Conservation (phyloP, 2,797 vertebrate genomes). For the Muscicapa striata region DNA sequence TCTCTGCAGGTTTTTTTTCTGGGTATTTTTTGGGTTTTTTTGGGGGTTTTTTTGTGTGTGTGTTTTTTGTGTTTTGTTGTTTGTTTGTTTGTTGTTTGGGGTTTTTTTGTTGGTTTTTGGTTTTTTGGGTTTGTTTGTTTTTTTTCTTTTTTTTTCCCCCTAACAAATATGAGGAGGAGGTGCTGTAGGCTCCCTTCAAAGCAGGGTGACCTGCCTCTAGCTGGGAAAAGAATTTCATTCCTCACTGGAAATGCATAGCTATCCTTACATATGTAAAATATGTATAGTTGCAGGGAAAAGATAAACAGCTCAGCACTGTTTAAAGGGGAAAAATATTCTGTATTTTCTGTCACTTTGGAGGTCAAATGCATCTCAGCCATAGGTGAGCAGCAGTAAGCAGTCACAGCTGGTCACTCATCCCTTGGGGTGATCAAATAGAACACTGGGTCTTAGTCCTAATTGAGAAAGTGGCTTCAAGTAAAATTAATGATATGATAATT, state of each 20-base stretch:
- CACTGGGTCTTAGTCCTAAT: not conserved
- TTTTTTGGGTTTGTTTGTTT: not conserved
- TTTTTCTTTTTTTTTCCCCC: not conserved
- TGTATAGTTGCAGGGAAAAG: not conserved
- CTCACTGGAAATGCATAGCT: not conserved
- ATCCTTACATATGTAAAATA: not conserved
- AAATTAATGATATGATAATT: not conserved
- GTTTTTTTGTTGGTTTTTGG: not conserved
- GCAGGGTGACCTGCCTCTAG: not conserved
- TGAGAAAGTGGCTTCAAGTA: not conserved
- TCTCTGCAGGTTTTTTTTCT: not conserved
- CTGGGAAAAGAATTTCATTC: not conserved
- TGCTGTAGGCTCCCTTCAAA: not conserved
- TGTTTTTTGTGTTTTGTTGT: not conserved
- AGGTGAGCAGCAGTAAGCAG: not conserved
- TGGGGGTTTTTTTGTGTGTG: not conserved
- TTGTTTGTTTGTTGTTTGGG: not conserved
- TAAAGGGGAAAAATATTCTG: not conserved
- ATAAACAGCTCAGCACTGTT: not conserved
- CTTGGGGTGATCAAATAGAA: not conserved
- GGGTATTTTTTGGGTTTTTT: not conserved
- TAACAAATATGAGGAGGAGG: not conserved
- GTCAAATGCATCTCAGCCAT: not conserved
- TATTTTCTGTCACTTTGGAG: not conserved
- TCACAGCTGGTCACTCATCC: not conserved